phyloP scores from a whole-genome alignment of 2,888 invertebrate genomes.

The Cremastinae sp. region DNA sequence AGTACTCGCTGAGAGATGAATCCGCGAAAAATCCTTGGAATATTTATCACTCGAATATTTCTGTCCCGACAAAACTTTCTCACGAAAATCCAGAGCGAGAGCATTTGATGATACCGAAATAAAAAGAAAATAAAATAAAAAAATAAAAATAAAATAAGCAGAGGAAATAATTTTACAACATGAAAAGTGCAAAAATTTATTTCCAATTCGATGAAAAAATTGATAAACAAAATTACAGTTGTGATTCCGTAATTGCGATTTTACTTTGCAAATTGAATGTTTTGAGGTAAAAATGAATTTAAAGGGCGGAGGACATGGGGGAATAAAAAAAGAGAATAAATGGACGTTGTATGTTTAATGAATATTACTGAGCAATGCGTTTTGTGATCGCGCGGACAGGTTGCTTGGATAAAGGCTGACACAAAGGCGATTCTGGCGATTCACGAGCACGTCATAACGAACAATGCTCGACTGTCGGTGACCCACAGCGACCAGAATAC shows the following conservation, averaged over 20 bases:
- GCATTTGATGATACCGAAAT: background rate
- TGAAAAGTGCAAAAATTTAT: too few relatives aligned
- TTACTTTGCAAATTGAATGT: background rate
- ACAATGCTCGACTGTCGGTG: conserved; percentile 93
- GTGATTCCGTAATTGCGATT: background rate
- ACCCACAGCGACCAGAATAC: conserved; percentile 96
- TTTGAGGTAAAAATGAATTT: background rate
- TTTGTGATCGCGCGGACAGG: conserved; percentile 82
- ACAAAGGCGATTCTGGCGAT: conserved; percentile 96
- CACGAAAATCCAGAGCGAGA: background rate
- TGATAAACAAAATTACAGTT: conserved; percentile 1
- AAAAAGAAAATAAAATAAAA: background rate
- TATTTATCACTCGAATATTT: background rate
- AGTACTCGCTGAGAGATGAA: conserved; percentile 11
- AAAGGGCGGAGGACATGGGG: background rate
- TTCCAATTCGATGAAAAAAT: too few relatives aligned
- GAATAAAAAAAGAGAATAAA: background rate
- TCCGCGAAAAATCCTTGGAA: conserved; percentile 15
- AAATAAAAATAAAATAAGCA: background rate
- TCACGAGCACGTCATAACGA: conserved; percentile 96
- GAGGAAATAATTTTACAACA: too few relatives aligned
- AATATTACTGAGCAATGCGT: conserved; percentile 67
- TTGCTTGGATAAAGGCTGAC: conserved; percentile 97
- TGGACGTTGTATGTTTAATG: conserved; percentile 1
- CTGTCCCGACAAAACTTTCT: background rate